Percentiles rank a stretch among this genome's conserved stretches.
These are phyloP conservation scores for Volucella bombylans DNA, from an alignment of 2,888 invertebrate genomes.

Conservation along the genomic window DNA sequence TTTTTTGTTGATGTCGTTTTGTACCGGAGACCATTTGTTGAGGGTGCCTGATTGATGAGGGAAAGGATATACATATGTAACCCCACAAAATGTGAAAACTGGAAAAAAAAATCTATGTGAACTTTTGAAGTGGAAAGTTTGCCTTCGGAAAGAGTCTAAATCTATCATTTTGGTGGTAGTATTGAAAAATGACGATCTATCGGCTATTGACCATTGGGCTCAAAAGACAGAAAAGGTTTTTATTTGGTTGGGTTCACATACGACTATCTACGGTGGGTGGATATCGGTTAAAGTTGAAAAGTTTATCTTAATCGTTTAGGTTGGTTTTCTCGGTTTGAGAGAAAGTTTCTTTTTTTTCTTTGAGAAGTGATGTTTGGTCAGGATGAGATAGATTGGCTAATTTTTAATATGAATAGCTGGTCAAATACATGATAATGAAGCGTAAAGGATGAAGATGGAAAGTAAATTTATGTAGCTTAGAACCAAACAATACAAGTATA, in stretches of 20 bases:
- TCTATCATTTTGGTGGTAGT: no score
- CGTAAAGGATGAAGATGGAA: no score
- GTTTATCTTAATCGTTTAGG: conserved; percentile 1
- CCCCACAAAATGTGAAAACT: not conserved
- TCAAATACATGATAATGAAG: no score
- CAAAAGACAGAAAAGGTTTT: conserved; percentile 22
- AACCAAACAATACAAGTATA: no score
- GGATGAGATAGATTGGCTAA: conserved; percentile 22
- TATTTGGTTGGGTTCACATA: conserved; percentile 26
- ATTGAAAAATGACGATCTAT: conserved; percentile 32
- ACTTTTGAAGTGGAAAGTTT: conserved; percentile 6
- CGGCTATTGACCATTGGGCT: conserved; percentile 19
- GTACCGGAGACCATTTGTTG: conserved; percentile 29
- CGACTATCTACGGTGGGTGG: conserved; percentile 26
- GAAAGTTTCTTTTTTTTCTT: not conserved
- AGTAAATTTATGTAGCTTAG: no score
- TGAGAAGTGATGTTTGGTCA: conserved; percentile 11
- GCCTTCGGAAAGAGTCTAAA: conserved; percentile 7
- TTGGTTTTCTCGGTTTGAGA: not conserved
- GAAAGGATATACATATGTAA: conserved; percentile 4
- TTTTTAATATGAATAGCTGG: not conserved
- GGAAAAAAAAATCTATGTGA: not conserved
- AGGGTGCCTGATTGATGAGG: conserved; percentile 39
- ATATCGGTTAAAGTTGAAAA: conserved; percentile 9
- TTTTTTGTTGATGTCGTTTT: not conserved